Percentiles rank a stretch among this genome's conserved stretches.
Conservation (phyloP, 2,797 vertebrate genomes). For the Emydoidea blandingii region DNA sequence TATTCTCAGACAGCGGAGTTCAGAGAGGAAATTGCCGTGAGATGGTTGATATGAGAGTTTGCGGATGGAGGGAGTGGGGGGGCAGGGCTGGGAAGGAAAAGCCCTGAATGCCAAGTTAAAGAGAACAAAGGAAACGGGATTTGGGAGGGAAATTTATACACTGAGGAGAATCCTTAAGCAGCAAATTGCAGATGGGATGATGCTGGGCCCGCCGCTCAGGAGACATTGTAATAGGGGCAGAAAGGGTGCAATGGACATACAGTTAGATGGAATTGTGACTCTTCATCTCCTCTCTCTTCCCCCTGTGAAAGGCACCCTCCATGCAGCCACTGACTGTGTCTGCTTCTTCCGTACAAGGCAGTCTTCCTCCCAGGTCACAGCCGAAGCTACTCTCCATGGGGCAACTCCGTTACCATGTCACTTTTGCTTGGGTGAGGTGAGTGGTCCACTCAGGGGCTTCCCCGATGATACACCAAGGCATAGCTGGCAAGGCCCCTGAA, state of each 20-base stretch:
- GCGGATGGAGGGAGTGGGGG: neutral
- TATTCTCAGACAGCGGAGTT: neutral
- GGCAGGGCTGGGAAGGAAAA: neutral
- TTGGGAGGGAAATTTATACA: neutral
- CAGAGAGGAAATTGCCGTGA: constrained; percentile 56
- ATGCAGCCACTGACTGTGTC: neutral
- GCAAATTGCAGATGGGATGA: neutral
- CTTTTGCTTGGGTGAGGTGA: neutral
- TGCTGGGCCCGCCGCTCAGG: neutral
- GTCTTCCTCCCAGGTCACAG: neutral
- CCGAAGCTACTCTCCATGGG: neutral
- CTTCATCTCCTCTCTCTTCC: no score
- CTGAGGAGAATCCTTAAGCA: neutral
- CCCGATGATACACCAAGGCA: neutral
- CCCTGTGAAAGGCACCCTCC: neutral
- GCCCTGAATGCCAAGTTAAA: constrained; percentile 23
- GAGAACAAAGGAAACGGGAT: neutral
- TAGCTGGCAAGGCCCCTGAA: neutral
- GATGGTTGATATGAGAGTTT: neutral
- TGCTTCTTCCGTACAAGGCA: neutral
- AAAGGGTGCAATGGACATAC: neutral
- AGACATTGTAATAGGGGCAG: neutral
- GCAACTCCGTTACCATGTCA: neutral
- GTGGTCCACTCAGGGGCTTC: neutral
- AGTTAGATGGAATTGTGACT: neutral